Evolutionary conservation across 2,888 invertebrate species (phyloP).

Genomic region (Eumerus sabulonum): DNA sequence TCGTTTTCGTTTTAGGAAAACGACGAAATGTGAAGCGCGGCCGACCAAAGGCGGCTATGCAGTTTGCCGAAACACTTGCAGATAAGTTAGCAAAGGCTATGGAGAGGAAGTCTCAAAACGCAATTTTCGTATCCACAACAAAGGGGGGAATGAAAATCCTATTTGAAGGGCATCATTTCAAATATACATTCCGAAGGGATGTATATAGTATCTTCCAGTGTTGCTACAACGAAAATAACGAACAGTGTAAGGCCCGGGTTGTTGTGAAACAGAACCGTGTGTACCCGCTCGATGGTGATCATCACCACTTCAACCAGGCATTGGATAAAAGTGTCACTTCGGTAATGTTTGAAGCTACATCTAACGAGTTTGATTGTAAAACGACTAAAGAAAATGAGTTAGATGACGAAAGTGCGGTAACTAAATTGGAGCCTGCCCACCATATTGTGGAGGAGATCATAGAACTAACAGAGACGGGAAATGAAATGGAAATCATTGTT

Average conservation of each 20-base stretch:
- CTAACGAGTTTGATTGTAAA: conserved; percentile 71
- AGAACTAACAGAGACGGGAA: conserved; percentile 13
- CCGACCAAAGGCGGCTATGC: not conserved
- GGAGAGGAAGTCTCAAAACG: conserved; percentile 39
- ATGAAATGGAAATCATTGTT: conserved; percentile 6
- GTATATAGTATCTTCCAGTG: conserved; percentile 76
- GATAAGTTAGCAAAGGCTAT: conserved; percentile 23
- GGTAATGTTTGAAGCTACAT: conserved; percentile 73
- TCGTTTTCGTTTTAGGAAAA: not conserved
- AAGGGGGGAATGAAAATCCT: conserved; percentile 78
- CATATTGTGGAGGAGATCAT: conserved; percentile 31
- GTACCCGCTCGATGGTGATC: conserved; percentile 75
- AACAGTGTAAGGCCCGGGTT: conserved; percentile 76
- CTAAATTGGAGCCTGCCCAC: conserved; percentile 4
- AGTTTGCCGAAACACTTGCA: too few relatives aligned
- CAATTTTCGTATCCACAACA: conserved; percentile 76
- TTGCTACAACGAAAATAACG: conserved; percentile 76
- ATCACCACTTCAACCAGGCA: conserved; percentile 76
- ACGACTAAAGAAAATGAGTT: not conserved
- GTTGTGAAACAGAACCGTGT: conserved; percentile 76
- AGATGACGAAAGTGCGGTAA: not conserved
- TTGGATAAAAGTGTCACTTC: conserved; percentile 77
- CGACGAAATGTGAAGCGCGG: conserved; percentile 4
- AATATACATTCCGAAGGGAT: conserved; percentile 76
- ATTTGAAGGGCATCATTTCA: conserved; percentile 76